Base-by-base conservation (phyloP, 2,113 vertebrate genomes). In the Petrocephalus microphthalmus region DNA sequence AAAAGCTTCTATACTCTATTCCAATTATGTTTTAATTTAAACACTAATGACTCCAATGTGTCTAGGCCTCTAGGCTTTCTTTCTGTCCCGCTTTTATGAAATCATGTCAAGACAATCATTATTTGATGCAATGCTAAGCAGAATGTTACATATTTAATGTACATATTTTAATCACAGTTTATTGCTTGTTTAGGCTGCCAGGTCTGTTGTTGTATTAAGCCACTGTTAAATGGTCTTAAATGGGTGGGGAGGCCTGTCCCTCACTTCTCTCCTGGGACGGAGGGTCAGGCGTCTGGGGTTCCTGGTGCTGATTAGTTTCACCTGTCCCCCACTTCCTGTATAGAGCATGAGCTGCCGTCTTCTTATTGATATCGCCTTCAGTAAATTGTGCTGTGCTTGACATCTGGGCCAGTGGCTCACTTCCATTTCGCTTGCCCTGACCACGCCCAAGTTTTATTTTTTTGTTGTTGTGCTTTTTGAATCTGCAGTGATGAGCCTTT, bases 1-100 rank as follows among this genome's bases (percentile, higher is more conserved):
- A 83, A 83, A 83, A 92, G 84, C 91, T 91, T 52, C 60, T 7
- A 8, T 29, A 42, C 54, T n/a, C 5, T 2, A 42, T 85, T 90
- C 88, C 54, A 49, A 22, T 91, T 74, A 60, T 67, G 42, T 19
- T 29, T 52, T 19, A 25, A 11, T 20, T 52, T 74, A 54, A 47
- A 29, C n/a, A 51, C 2, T 78, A 22, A n/a, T 54, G 71, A 71
- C 42, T 78, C 22, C 74, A 49, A 78, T 71, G 47, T 64, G 13
- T 49, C 57, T 45, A 47, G 85, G 29, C 67, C 25, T 74, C 13
- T 7, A 29, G 33, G 29, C 15, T 5, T 74, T 74, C 13, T 74
- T 37, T 74, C n/a, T 53, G 47, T 71, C 45, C 20, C 42, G 42
- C 45, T 47, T 87, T 67, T 60, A 20, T n/a, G 53, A 86, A 17